Evolutionary conservation across 2,797 vertebrate species (phyloP), one percentile per base, ranked within the genome.

Genomic region (Hapalemur alaotrensis): DNA sequence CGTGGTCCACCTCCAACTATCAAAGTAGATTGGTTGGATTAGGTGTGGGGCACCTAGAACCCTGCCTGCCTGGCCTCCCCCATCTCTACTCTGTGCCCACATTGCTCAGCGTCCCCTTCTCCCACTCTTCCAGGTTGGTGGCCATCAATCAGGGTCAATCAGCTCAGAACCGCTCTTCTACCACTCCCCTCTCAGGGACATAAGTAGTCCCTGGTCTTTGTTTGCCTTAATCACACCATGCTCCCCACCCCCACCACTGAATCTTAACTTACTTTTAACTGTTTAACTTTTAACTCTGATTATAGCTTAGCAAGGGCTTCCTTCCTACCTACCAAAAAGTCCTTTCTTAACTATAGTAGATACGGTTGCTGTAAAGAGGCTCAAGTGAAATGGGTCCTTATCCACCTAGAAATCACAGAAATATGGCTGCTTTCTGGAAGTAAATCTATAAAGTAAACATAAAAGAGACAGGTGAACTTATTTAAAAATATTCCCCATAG

Each of bases 391-490:
- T n/a, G 63, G 1, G 9, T 5, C 43, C 25, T 50, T 83, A 43
- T 75, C 38, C 59, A 69, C 23, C 65, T 8, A 38, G 54, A 30
- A 92, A 54, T n/a, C 54, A 70, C 18, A 7, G 28, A 85, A 54
- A 70, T 6, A 13, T 4, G 4, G 13, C 50, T 61, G 14, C 28
- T 89, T 86, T 93, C 23, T 46, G 18, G n/a, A 95, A 93, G 30
- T 67, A 94, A 73, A 91, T 76, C 20, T 89, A 65, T 83, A 90
- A 86, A 81, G 52, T 57, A 88, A 80, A 78, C 12, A 67, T 75
- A 70, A 80, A 87, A 84, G 46, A 96, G 23, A 61, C 3, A 65
- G 18, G 15, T 43, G 50, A 88, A 86, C n/a, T 52, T 48, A 61
- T 25, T 67, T 89, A 18, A 57, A 90, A 84, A 11, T 63, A 72